Conservation (phyloP, 2,113 vertebrate species). For the Pseudorectes ferrugineus region DNA sequence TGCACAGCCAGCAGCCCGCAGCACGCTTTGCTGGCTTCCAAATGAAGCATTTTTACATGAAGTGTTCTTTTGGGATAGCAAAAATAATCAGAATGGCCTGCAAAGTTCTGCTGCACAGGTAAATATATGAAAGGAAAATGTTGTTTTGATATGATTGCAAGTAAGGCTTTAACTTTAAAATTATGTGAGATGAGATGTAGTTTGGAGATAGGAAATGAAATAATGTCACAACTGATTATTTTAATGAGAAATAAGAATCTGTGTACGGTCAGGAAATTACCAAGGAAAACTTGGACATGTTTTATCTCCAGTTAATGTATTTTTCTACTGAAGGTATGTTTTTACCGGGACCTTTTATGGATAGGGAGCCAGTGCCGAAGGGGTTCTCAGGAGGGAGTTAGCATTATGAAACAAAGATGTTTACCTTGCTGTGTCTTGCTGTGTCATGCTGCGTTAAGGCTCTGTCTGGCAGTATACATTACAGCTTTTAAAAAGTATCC, state of each 20-base stretch:
- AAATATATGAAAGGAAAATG: constrained; percentile 29
- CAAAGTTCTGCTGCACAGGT: constrained; percentile 88
- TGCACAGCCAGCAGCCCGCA: constrained; percentile 66
- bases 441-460: constrained; percentile 58
- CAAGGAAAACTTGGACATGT: background rate
- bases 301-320: background rate
- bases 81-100: constrained; percentile 80
- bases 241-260: background rate
- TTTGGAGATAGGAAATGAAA: background rate
- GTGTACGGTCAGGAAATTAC: background rate
- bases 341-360: background rate
- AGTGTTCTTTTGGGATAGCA: constrained; percentile 78
- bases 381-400: background rate
- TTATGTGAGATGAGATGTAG: background rate
- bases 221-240: background rate
- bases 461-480: background rate
- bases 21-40: constrained; percentile 24
- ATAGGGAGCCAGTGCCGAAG: background rate
- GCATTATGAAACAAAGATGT: constrained; percentile 27
- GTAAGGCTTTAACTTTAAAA: background rate
- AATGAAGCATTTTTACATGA: constrained; percentile 71
- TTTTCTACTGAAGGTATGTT: background rate
- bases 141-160: background rate
- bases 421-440: constrained; percentile 53
- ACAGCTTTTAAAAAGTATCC: background rate